Evolutionary conservation across 2,113 vertebrate genomes (phyloP).

Genomic region (Myrmecophaga tridactyla): DNA sequence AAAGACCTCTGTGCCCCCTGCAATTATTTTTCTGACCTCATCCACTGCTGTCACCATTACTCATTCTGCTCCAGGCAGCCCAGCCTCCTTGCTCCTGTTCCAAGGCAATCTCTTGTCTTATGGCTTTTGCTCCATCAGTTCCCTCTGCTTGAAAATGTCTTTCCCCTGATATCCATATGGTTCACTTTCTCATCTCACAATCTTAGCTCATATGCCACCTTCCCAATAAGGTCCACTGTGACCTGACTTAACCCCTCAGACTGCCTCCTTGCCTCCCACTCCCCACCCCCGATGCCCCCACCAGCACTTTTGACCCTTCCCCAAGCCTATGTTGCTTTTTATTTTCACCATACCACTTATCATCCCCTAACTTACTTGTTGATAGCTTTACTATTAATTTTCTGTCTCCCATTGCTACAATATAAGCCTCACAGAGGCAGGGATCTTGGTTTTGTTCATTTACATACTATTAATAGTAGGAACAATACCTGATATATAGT

Average conservation of each 20-base stretch:
- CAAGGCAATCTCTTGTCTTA: background rate
- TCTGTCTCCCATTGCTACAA: background rate
- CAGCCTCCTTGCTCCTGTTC: background rate
- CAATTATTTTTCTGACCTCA: background rate
- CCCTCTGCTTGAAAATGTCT: background rate
- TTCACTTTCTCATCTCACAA: background rate
- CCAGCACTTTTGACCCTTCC: background rate
- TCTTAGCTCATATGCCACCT: background rate
- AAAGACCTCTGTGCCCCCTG: rapidly evolving
- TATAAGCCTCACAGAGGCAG: background rate
- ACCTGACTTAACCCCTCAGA: background rate
- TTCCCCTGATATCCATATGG: too few species aligned
- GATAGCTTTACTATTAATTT: background rate
- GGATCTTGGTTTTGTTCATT: background rate
- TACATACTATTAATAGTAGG: too few species aligned
- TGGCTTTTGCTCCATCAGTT: background rate
- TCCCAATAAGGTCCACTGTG: background rate
- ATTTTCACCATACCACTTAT: background rate
- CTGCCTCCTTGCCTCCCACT: background rate
- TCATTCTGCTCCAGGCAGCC: background rate
- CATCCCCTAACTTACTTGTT: background rate
- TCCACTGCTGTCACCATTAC: background rate
- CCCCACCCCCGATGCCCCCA: too few species aligned
- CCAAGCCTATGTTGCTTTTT: background rate
- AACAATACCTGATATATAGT: too few species aligned